These are phyloP conservation scores for Apamea epomidion DNA, from an alignment of 2,888 invertebrate genomes.

Conservation along the genomic window DNA sequence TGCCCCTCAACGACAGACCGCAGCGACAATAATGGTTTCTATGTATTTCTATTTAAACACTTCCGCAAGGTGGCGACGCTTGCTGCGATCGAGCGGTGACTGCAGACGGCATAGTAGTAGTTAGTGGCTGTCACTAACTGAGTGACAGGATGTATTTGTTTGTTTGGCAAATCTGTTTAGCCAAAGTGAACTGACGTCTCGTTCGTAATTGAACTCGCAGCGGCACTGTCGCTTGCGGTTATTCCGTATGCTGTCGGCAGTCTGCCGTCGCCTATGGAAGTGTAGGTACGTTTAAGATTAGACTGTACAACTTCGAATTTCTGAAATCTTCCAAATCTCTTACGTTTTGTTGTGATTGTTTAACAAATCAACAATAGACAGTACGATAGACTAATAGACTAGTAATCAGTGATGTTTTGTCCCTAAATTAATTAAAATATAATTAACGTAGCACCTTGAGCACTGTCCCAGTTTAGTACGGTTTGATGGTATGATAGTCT, in stretches of 20 bases:
- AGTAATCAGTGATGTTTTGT: neutral
- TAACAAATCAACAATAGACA: neutral
- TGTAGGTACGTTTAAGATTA: neutral
- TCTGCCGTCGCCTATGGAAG: neutral
- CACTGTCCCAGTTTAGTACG: neutral
- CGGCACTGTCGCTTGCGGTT: neutral
- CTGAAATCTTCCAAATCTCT: neutral
- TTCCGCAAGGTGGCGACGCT: neutral
- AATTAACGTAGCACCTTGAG: constrained; percentile 1
- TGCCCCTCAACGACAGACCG: neutral
- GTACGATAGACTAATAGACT: neutral
- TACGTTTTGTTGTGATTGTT: neutral
- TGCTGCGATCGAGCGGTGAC: neutral
- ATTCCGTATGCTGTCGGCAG: neutral
- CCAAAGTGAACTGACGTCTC: neutral
- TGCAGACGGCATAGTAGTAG: no score
- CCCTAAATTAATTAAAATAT: constrained; percentile 19
- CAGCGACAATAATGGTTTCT: neutral
- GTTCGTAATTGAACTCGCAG: neutral
- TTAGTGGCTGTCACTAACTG: neutral
- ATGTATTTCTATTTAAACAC: neutral
- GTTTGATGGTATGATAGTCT: neutral
- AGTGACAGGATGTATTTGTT: neutral
- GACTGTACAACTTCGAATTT: neutral
- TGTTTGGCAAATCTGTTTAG: neutral